phyloP scores from a whole-genome alignment of 2,797 vertebrate genomes.

The Sebastes minor region DNA sequence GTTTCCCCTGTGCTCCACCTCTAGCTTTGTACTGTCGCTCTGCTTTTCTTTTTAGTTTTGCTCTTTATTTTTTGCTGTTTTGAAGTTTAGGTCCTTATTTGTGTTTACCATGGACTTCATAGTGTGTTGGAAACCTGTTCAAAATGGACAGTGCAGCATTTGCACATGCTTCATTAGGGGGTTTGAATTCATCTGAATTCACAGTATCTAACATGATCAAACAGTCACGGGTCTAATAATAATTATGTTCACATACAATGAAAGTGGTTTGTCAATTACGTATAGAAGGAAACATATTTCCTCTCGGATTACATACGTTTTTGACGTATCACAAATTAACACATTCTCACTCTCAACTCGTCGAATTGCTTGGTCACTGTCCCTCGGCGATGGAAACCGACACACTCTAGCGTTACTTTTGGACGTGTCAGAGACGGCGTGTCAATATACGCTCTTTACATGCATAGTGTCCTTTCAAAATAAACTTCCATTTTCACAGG shows the following conservation, averaged over 20 bases:
- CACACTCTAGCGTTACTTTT: too few relatives aligned
- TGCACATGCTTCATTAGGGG: background rate
- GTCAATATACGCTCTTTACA: background rate
- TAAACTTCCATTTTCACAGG: too few relatives aligned
- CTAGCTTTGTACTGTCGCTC: background rate
- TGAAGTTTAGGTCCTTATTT: background rate
- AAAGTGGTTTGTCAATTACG: too few relatives aligned
- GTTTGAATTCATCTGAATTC: background rate
- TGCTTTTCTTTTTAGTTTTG: background rate
- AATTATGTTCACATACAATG: too few relatives aligned
- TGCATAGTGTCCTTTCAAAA: background rate
- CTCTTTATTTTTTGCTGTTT: background rate
- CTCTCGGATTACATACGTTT: background rate
- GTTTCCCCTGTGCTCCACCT: background rate
- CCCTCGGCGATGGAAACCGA: too few relatives aligned
- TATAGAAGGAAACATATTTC: background rate
- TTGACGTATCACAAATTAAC: background rate
- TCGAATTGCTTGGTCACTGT: too few relatives aligned
- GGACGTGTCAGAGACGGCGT: background rate
- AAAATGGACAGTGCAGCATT: background rate
- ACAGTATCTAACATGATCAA: background rate
- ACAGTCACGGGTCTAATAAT: background rate
- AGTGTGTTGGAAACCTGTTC: background rate
- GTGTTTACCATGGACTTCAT: background rate
- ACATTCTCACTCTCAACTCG: too few relatives aligned